Evolutionary conservation across 2,888 invertebrate genomes (phyloP).

Genomic region (Conomelus anceps): DNA sequence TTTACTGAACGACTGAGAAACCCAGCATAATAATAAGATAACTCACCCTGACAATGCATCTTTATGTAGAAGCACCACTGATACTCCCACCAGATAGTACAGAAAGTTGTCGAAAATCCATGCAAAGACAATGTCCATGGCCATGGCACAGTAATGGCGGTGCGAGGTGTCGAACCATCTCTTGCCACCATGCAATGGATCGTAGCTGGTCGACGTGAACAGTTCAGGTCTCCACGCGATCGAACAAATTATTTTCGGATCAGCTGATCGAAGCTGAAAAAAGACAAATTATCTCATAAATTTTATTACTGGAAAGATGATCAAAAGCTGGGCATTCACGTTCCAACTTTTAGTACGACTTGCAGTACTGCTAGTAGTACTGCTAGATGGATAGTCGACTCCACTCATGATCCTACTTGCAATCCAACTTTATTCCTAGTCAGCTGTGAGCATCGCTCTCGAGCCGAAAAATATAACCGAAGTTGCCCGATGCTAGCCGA

Average conservation of each 20-base stretch:
- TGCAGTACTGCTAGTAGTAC: too few relatives aligned
- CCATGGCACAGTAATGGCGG: conserved; percentile 36
- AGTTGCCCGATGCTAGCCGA: too few relatives aligned
- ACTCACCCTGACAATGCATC: conserved; percentile 61
- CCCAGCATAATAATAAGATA: too few relatives aligned
- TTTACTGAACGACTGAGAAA: background rate
- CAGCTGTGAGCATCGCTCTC: too few relatives aligned
- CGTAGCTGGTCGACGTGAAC: conserved; percentile 54
- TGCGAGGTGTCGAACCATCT: conserved; percentile 45
- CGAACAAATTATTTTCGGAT: conserved; percentile 65
- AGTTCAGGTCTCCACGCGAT: conserved; percentile 66
- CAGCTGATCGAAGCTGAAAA: conserved; percentile 54
- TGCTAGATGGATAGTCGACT: too few relatives aligned
- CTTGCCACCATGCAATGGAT: conserved; percentile 47
- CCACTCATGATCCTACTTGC: too few relatives aligned
- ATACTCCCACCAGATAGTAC: conserved; percentile 54
- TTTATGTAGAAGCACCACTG: conserved; percentile 64
- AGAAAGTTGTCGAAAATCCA: conserved; percentile 53
- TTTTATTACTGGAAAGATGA: too few relatives aligned
- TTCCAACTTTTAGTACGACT: too few relatives aligned
- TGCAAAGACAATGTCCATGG: conserved; percentile 51
- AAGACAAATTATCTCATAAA: too few relatives aligned
- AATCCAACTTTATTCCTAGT: too few relatives aligned
- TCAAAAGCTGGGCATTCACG: too few relatives aligned
- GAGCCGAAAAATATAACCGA: too few relatives aligned